Base-by-base conservation (phyloP, 2,113 vertebrate genomes). In the Speoplatyrhinus poulsoni region DNA sequence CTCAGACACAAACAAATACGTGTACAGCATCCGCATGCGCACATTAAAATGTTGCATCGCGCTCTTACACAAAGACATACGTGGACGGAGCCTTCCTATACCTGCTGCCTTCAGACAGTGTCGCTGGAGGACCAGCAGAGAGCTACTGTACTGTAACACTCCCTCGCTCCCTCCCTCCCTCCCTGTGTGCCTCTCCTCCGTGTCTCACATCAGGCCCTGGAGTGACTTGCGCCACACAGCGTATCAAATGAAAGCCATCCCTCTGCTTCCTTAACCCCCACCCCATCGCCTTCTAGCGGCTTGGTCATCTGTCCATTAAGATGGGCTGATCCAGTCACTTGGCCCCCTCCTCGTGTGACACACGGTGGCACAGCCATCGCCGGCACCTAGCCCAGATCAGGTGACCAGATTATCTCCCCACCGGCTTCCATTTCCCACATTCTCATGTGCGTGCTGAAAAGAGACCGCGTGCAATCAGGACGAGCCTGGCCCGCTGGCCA, bases 271-370 rank as follows among this genome's bases (percentile, higher is more conserved):
- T 73, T 73, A 70, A 58, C 72, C 52, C 46, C 56, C 46, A 55
- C 60, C 46, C 61, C 17, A 19, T 11, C 2, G 72, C 64, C 49
- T 75, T 76, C 76, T 63, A 58, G 60, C 69, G 74, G 60, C 17
- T 50, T 70, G 61, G 80, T 86, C 76, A 66, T 82, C 82, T 82
- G 77, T 86, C 82, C 77, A 62, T 82, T 81, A 74, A 75, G 70
- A 81, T 54, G 65, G 72, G 75, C 67, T 70, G 81, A 84, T 77
- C 80, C 77, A 85, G 61, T 89, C 82, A 84, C 84, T 83, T 85
- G 77, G 84, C 85, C 74, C 75, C 83, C 69, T 78, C 58, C 81
- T 91, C 79, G 10, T 80, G 90, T 90, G 84, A 89, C 89, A 88
- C 77, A 77, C 69, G 70, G 81, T 85, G 76, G 82, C 85, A 81